phyloP scores from a whole-genome alignment of 2,888 invertebrate genomes.

The Incurvaria masculella region DNA sequence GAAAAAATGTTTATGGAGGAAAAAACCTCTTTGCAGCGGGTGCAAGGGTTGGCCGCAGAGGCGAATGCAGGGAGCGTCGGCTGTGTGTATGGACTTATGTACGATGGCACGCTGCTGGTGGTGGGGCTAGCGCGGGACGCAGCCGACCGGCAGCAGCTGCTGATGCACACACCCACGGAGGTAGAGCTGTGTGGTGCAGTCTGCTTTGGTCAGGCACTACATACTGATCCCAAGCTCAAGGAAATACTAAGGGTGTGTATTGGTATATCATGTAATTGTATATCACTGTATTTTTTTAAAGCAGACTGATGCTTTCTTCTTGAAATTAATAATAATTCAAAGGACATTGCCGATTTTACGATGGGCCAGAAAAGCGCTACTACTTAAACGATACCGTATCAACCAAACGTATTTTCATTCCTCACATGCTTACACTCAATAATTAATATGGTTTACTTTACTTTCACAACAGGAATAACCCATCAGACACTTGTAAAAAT shows the following conservation, averaged over 20 bases:
- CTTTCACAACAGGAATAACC: too few relatives aligned
- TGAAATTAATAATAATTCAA: too few relatives aligned
- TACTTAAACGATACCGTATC: too few relatives aligned
- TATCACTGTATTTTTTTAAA: too few relatives aligned
- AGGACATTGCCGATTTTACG: too few relatives aligned
- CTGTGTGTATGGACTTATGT: slow-evolving; percentile 72
- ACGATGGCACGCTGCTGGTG: slow-evolving; percentile 66
- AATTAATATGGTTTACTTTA: slow-evolving; percentile 2
- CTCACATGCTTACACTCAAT: slow-evolving; percentile 1
- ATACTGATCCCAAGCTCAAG: slow-evolving; percentile 59
- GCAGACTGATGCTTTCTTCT: too few relatives aligned
- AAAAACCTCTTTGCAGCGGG: slow-evolving; percentile 64
- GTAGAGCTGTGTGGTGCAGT: slow-evolving; percentile 74
- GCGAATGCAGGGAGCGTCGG: too few relatives aligned
- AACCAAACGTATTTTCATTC: too few relatives aligned
- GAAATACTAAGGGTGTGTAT: slow-evolving; percentile 53
- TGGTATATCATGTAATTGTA: neutral
- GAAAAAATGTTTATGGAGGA: too few relatives aligned
- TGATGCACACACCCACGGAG: slow-evolving; percentile 70
- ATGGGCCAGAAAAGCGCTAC: too few relatives aligned
- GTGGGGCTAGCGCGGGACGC: slow-evolving; percentile 65
- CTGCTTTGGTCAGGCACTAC: slow-evolving; percentile 59
- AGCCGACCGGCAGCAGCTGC: slow-evolving; percentile 49
- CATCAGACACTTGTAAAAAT: neutral
- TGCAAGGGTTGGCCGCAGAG: slow-evolving; percentile 61